Evolutionary conservation across 2,888 invertebrate genomes (phyloP), one percentile per base, ranked within the genome.

Genomic region (Scaptodrosophila latifasciaeformis): DNA sequence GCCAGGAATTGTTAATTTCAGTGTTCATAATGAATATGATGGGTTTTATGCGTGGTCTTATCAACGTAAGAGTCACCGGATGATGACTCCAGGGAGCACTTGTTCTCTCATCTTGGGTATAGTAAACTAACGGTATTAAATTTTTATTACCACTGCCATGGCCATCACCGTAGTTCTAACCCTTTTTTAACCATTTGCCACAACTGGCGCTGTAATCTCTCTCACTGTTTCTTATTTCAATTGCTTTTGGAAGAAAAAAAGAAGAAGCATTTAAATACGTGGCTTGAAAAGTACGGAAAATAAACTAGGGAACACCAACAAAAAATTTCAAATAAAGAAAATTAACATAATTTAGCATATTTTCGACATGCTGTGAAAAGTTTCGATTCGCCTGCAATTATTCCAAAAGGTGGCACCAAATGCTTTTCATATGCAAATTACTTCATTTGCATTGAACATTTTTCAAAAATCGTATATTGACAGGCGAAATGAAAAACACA

Each of bases 371-470:
- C n/a, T n/a, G n/a, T n/a, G n/a, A n/a, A n/a, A n/a, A n/a, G n/a
- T n/a, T n/a, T n/a, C 2, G 29, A 15, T 17, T 12, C 15, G 15
- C n/a, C 29, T 42, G 29, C 40, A 31, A 49, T 49, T 49, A 7
- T 34, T 43, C 43, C 27, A 3, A 24, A 54, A 65, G 55, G 57
- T 55, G 50, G 54, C 54, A 59, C 7, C 24, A 7, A 39, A 43
- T 49, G 54, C 49, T 59, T 61, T 69, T 62, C 54, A 62, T 64
- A 69, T 70, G 70, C 59, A 67, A 65, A 70, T 68, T 44, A 63
- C 43, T 51, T 49, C 19, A 31, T 49, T 49, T 24, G 27, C 46
- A 46, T 37, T 27, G 51, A 47, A 10, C 31, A 49, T 56, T 50
- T 49, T 56, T 43, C 18, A 45, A 35, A 15, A 44, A 24, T 5